These are phyloP conservation scores for Drosophila lowei DNA, from an alignment of 1,140 invertebrate genomes.

Conservation along the genomic window DNA sequence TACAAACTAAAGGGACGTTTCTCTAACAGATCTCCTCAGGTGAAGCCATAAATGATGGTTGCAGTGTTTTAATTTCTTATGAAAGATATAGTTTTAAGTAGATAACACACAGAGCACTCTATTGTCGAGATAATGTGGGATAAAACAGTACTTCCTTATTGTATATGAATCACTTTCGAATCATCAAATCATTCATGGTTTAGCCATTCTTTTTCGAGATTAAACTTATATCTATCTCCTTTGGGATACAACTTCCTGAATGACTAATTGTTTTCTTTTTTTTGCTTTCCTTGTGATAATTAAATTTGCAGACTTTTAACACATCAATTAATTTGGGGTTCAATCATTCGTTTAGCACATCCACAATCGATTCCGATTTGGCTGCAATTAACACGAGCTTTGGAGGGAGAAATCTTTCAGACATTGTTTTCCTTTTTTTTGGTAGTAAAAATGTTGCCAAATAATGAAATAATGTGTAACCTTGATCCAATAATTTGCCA, in stretches of 20 bases:
- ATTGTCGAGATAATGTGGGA: too few species aligned
- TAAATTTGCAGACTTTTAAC: constrained; percentile 26
- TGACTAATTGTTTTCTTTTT: constrained; percentile 20
- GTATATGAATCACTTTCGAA: too few species aligned
- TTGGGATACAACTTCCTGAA: constrained; percentile 4
- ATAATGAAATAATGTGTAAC: constrained; percentile 5
- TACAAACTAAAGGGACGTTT: too few species aligned
- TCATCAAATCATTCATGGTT: too few species aligned
- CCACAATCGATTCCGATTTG: constrained; percentile 17
- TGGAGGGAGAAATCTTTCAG: neutral
- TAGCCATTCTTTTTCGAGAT: too few species aligned
- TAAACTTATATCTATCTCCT: too few species aligned
- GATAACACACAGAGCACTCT: too few species aligned
- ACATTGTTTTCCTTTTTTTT: neutral
- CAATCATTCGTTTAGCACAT: constrained; percentile 39
- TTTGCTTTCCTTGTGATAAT: neutral
- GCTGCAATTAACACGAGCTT: constrained; percentile 35
- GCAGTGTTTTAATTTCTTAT: too few species aligned
- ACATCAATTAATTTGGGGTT: constrained; percentile 19
- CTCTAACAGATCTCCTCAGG: too few species aligned
- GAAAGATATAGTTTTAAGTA: too few species aligned
- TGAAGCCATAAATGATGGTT: too few species aligned
- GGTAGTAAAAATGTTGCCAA: neutral
- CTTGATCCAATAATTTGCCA: constrained; percentile 33
- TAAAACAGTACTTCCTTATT: too few species aligned